phyloP scores from a whole-genome alignment of 2,888 invertebrate genomes.

The Pyrochroa serraticornis region DNA sequence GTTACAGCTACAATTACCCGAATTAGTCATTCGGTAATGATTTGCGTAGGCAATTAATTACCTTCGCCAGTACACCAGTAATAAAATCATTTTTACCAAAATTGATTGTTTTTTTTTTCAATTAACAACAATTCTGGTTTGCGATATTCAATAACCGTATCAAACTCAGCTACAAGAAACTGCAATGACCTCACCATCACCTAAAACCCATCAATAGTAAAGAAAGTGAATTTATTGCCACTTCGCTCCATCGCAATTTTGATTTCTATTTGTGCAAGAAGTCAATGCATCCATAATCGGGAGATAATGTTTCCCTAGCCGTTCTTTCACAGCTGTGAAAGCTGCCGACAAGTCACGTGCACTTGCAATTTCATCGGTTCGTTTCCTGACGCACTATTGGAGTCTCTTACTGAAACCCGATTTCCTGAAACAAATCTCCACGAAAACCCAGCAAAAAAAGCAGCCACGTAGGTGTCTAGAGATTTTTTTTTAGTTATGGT shows the following conservation, averaged over 20 bases:
- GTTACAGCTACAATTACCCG: too few species aligned
- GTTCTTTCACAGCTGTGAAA: conserved; percentile 12
- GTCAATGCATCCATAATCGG: conserved; percentile 20
- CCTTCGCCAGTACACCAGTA: too few species aligned
- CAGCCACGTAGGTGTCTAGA: background rate
- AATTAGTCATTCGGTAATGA: too few species aligned
- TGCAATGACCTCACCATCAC: too few species aligned
- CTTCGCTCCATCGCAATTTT: conserved; percentile 5
- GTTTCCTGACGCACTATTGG: conserved; percentile 8
- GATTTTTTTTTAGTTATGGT: conserved; percentile 3
- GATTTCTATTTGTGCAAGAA: conserved; percentile 18
- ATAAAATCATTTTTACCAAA: too few species aligned
- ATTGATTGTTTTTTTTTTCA: too few species aligned
- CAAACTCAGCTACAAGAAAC: too few species aligned
- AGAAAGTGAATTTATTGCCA: too few species aligned
- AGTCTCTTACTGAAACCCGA: conserved; percentile 9
- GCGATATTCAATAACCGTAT: too few species aligned
- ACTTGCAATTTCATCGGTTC: conserved; percentile 8
- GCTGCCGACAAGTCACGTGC: conserved; percentile 2
- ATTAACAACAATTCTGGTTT: too few species aligned
- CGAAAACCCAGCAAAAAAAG: background rate
- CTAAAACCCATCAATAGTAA: too few species aligned
- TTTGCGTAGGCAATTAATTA: too few species aligned
- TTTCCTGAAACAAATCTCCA: background rate
- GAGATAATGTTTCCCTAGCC: conserved; percentile 14